These are phyloP conservation scores for Drosophila emarginata DNA, from an alignment of 2,888 invertebrate genomes.

Conservation along the genomic window DNA sequence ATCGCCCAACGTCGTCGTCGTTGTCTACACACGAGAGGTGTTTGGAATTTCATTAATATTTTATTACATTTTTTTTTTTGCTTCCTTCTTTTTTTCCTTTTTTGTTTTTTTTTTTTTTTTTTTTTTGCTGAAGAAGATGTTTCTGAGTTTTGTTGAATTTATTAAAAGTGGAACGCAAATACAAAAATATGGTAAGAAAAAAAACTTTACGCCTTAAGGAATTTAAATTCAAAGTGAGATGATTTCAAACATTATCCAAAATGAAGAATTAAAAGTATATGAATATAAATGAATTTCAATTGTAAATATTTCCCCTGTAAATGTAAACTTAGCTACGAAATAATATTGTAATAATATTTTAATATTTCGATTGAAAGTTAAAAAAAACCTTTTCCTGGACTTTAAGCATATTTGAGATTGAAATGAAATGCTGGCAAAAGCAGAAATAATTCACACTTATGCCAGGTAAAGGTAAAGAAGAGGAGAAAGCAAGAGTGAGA, in stretches of 20 bases:
- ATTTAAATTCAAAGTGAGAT: neutral
- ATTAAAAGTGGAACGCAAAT: constrained; percentile 59
- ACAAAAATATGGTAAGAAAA: constrained; percentile 66
- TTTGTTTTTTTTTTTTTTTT: constrained; percentile 14
- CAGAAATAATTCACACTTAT: neutral
- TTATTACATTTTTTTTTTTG: constrained; percentile 61
- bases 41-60: constrained; percentile 81
- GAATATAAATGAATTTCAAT: too few relatives aligned
- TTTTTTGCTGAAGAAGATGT: constrained; percentile 14
- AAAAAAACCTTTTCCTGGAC: neutral
- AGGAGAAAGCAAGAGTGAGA: neutral
- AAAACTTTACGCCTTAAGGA: constrained; percentile 13
- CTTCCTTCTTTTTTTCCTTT: neutral
- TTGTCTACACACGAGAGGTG: constrained; percentile 56
- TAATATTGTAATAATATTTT: too few relatives aligned
- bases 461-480: too few relatives aligned
- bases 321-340: too few relatives aligned
- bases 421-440: neutral
- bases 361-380: neutral
- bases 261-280: too few relatives aligned
- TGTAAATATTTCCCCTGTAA: too few relatives aligned
- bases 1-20: constrained; percentile 17
- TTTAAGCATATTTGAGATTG: neutral
- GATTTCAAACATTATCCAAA: neutral
- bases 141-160: constrained; percentile 61